Conservation (phyloP, 2,113 vertebrate genomes). For the Meriones unguiculatus region DNA sequence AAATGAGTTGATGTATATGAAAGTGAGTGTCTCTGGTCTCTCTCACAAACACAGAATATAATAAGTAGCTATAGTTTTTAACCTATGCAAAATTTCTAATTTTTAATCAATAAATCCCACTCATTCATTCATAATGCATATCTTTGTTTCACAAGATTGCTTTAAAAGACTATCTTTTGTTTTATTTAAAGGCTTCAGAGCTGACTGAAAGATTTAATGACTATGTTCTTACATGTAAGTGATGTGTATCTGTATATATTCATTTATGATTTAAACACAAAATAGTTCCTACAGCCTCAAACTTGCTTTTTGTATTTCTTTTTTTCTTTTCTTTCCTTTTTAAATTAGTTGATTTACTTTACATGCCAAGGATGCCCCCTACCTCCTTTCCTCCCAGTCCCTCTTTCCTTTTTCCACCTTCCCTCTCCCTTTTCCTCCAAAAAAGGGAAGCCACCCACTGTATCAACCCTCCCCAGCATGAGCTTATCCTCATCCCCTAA, state of each 20-base stretch:
- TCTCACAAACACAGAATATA: neutral
- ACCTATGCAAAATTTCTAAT: neutral
- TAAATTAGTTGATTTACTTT: too few relatives aligned
- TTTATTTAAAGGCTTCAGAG: neutral
- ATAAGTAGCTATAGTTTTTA: neutral
- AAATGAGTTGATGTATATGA: neutral
- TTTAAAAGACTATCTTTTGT: neutral
- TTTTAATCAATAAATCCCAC: neutral
- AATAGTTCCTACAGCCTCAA: neutral
- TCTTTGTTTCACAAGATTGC: neutral
- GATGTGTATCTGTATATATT: neutral
- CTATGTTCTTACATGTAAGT: neutral
- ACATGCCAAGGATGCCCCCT: too few relatives aligned
- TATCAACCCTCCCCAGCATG: too few relatives aligned
- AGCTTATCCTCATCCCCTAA: too few relatives aligned
- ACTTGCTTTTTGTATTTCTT: neutral
- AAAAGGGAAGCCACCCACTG: too few relatives aligned
- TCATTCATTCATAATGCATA: neutral
- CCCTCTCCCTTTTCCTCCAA: too few relatives aligned
- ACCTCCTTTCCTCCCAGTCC: too few relatives aligned
- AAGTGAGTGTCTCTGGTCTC: neutral
- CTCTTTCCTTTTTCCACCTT: too few relatives aligned
- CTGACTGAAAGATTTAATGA: neutral
- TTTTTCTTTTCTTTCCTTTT: too few relatives aligned
- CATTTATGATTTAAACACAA: constrained; percentile 21